Evolutionary conservation across 1,140 invertebrate genomes (phyloP).

Genomic region (Riptortus pedestris): DNA sequence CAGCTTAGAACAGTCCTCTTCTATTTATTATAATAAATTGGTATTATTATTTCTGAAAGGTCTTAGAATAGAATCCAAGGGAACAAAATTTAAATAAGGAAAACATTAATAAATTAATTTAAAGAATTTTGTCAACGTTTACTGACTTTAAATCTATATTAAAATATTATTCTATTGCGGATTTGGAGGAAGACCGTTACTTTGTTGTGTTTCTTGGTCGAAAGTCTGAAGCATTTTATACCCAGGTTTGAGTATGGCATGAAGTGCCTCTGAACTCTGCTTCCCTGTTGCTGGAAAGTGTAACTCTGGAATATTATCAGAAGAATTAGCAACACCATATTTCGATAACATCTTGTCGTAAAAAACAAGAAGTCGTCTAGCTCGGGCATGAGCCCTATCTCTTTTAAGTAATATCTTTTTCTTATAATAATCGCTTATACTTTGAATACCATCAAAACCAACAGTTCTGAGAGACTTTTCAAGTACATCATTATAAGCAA

Average conservation of each 20-base stretch:
- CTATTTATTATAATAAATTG: too few relatives aligned
- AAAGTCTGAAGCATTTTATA: constrained; percentile 1
- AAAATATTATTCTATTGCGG: too few relatives aligned
- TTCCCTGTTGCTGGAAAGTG: not conserved
- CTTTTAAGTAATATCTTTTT: not conserved
- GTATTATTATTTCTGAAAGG: too few relatives aligned
- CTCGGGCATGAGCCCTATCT: not conserved
- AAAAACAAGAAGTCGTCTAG: not conserved
- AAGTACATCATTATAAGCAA: not conserved
- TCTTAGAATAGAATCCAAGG: too few relatives aligned
- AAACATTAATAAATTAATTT: too few relatives aligned
- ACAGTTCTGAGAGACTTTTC: not conserved
- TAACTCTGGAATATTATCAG: not conserved
- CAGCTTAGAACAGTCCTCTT: too few relatives aligned
- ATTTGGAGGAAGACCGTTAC: not conserved
- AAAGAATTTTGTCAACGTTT: too few relatives aligned
- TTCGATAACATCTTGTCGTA: not conserved
- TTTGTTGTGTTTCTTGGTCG: not conserved
- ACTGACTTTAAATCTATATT: too few relatives aligned
- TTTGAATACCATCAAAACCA: not conserved
- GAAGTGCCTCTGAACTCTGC: not conserved
- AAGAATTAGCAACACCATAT: not conserved
- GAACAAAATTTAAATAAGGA: too few relatives aligned
- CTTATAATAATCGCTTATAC: constrained; percentile 3
- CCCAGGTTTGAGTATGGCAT: constrained; percentile 1